Base-by-base conservation (phyloP, 1,140 invertebrate species). In the Heliconius hewitsoni region DNA sequence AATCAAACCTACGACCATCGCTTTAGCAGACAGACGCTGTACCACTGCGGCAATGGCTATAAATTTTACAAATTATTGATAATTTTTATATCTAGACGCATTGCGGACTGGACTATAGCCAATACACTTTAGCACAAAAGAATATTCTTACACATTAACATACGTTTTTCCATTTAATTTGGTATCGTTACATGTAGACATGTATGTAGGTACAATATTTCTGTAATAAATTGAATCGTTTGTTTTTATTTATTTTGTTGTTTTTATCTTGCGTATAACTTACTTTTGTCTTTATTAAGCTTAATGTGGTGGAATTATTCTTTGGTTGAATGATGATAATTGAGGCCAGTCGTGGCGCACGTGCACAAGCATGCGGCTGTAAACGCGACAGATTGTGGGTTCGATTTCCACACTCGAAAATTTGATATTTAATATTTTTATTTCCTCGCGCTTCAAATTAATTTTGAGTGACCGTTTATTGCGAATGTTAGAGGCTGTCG, bases 141-240 rank as follows among this genome's bases (percentile, higher is more conserved):
- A 66, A 66, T 66, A 66, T 16, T 13, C 60, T 66, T 66, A 30
- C 23, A 66, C 60, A 66, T 66, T 66, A 66, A 66, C 60, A 66
- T 66, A 66, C n/a, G 60, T 66, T 66, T 66, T 66, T 66, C 60
- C 60, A 66, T 66, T 66, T 66, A 66, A 66, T 66, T 66, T 66
- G 60, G 23, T 66, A 30, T 30, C 60, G 60, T 66, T 23, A 23
- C 55, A 23, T 60, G 55, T 60, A 60, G 5, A 19, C 19, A 19
- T 19, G 2, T 52, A 52, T 8, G 18, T 52, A 52, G 50, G 50
- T 52, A 52, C 19, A 23, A 60, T 60, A 60, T 23, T 66, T 66
- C 27, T 13, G 60, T 66, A 30, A 66, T 66, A 30, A 27, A 66
- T 66, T 66, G 60, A 27, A 27, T 66, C 60, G n/a, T 66, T 66